A percentile compares a stretch with the other conserved stretches of the same genome.
Conservation (phyloP, 2,113 vertebrate species). For the Aphyosemion australe region DNA sequence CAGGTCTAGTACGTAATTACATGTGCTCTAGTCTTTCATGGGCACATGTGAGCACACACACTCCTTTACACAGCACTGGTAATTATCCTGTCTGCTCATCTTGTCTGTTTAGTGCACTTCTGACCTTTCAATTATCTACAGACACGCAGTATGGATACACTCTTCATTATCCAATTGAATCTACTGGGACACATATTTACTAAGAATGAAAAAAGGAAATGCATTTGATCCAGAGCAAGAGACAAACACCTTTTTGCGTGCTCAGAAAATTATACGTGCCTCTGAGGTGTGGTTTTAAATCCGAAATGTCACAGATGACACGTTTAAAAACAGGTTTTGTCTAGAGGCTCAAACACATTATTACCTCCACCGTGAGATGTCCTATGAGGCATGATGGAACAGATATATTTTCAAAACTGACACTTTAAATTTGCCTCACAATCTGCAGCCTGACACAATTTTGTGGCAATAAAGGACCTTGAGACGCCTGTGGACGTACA, state of each 20-base stretch:
- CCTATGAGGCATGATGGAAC: slow-evolving; percentile 15
- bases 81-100: slow-evolving; percentile 56
- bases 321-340: slow-evolving; percentile 27
- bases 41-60: not conserved
- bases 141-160: slow-evolving; percentile 38
- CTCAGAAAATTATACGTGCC: slow-evolving; percentile 4
- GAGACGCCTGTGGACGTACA: slow-evolving; percentile 20
- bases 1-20: slow-evolving; percentile 47
- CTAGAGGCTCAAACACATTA: slow-evolving; percentile 21
- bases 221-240: slow-evolving; percentile 3
- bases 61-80: slow-evolving; percentile 6
- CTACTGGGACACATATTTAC: slow-evolving; percentile 6
- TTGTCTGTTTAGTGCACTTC: slow-evolving; percentile 50
- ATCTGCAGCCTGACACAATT: slow-evolving; percentile 15
- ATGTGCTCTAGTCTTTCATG: slow-evolving; percentile 1
- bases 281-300: slow-evolving; percentile 21
- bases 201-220: slow-evolving; percentile 12
- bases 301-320: slow-evolving; percentile 27
- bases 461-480: slow-evolving; percentile 26
- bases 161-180: slow-evolving; percentile 47
- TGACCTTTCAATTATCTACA: slow-evolving; percentile 54
- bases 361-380: slow-evolving; percentile 24
- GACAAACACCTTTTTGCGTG: slow-evolving; percentile 5
- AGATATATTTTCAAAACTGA: slow-evolving; percentile 40
- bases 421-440: slow-evolving; percentile 26